Conservation (phyloP, 2,113 vertebrate genomes). For the Phaethornis superciliosus region DNA sequence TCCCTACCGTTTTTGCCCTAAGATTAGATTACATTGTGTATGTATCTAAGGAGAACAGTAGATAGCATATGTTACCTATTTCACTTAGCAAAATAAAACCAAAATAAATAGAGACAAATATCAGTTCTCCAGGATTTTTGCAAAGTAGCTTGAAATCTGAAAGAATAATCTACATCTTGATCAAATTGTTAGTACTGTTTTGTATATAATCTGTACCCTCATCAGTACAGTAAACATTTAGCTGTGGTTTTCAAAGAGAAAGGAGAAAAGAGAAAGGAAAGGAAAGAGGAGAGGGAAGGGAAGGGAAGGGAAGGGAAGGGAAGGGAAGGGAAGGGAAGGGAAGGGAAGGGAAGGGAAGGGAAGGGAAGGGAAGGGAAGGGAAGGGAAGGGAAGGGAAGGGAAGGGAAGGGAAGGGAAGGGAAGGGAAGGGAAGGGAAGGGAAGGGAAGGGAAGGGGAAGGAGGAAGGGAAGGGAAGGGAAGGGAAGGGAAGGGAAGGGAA, state of each 20-base stretch:
- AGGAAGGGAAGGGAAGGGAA: background rate
- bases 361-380: background rate
- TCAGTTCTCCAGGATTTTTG: fast-evolving
- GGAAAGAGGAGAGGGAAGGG: too few species aligned
- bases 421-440: background rate
- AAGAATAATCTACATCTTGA: background rate
- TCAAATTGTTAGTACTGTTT: background rate
- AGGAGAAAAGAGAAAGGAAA: too few species aligned
- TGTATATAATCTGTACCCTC: background rate
- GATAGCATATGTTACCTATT: background rate
- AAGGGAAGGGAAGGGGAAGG: too few species aligned
- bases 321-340: background rate
- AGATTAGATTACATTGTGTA: background rate
- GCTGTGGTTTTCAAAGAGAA: background rate
- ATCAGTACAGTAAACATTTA: background rate
- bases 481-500: background rate
- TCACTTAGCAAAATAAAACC: background rate
- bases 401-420: background rate
- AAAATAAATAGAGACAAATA: background rate
- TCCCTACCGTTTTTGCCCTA: background rate
- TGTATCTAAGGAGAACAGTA: background rate
- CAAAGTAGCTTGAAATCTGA: background rate
- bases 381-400: background rate
- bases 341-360: background rate
- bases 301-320: background rate